Base-by-base conservation (phyloP, 1,140 invertebrate species). In the Aleiodes sp. region DNA sequence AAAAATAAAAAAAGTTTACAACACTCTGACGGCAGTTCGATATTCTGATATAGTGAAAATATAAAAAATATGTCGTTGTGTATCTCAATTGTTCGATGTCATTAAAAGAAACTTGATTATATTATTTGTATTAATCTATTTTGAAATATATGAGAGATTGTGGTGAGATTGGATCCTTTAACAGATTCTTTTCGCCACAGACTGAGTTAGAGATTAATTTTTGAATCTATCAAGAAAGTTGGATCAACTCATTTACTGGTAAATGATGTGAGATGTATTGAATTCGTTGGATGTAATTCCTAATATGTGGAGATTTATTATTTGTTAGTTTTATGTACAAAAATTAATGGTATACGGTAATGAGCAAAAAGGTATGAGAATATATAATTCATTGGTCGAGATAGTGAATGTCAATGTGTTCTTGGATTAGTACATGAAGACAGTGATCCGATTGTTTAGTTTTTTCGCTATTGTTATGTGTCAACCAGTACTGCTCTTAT, bases 361-460 rank as follows among this genome's bases (percentile, higher is more conserved):
- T 35, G 31, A 35, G 24, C 16, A 46, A 19, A n/a, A n/a, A n/a
- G n/a, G n/a, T n/a, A 46, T 21, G 41, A 46, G 41, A n/a, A 19
- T 39, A 14, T 39, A 3, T 39, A 4, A 46, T 46, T 46, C 16
- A 46, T 46, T 46, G 4, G 41, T 46, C 14, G 14, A 46, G 8
- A 19, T 46, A 35, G 24, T 46, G 41, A n/a, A n/a, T 46, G 41
- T 46, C 41, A 46, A 46, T 19, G 41, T 46, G 41, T 46, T 46
- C 39, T 35, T 41, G 39, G n/a, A n/a, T n/a, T n/a, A 19, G 2
- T 46, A 9, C 2, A 19, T 8, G 16, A 3, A 19, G 41, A 19
- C 14, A 19, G 41, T 46, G 41, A 1, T 46, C n/a, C 41, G 24
- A 46, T 46, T 46, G 41, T 46, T 46, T 7, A 46, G 24, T 46